phyloP scores from a whole-genome alignment of 2,113 vertebrate genomes.

The Vidua macroura region DNA sequence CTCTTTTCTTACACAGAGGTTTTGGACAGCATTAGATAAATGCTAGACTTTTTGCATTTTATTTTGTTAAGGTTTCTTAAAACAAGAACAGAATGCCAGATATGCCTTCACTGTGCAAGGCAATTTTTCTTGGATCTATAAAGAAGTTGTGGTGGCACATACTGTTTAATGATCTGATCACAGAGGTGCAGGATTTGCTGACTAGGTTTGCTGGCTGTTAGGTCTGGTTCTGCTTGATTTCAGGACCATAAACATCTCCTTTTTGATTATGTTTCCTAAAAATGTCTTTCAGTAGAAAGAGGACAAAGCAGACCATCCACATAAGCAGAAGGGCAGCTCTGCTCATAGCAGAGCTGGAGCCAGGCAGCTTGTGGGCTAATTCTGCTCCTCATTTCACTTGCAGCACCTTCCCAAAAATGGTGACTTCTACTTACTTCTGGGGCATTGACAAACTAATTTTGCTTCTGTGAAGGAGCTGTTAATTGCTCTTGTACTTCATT shows the following conservation, averaged over 20 bases:
- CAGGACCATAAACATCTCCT: neutral
- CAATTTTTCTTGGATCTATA: neutral
- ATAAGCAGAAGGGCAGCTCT: neutral
- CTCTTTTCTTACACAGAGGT: accelerated
- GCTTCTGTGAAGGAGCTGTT: neutral
- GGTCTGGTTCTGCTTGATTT: neutral
- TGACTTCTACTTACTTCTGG: accelerated
- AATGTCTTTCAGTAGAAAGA: neutral
- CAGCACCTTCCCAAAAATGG: neutral
- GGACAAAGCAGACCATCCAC: neutral
- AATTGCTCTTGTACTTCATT: neutral
- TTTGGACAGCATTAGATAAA: neutral
- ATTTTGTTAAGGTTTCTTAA: neutral
- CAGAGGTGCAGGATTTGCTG: neutral
- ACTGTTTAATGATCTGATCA: accelerated
- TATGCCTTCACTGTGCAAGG: neutral
- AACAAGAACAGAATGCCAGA: neutral
- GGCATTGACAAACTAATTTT: neutral
- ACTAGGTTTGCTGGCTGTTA: neutral
- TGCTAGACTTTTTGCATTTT: neutral
- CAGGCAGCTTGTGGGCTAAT: accelerated
- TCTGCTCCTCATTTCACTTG: neutral
- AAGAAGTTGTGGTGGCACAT: neutral
- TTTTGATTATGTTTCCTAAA: neutral
- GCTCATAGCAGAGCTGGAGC: neutral